These are phyloP conservation scores for Sisor rabdophorus DNA, from an alignment of 2,113 vertebrate genomes.

Conservation along the genomic window DNA sequence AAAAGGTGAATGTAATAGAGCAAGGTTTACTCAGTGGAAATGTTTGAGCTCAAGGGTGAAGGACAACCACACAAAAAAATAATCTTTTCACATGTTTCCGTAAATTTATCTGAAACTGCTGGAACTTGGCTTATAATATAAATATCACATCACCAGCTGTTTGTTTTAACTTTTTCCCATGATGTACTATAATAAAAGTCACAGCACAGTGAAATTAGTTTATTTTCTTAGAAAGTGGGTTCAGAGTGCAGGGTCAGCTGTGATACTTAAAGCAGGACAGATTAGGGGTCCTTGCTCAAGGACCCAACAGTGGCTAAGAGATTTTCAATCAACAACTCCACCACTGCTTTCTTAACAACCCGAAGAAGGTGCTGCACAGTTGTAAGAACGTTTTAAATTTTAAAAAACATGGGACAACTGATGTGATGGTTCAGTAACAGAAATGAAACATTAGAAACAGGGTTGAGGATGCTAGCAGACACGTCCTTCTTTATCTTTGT, in stretches of 20 bases:
- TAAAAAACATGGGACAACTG: background rate
- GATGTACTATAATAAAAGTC: slow-evolving; percentile 1
- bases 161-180: slow-evolving; percentile 27
- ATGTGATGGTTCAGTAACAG: slow-evolving; percentile 31
- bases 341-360: background rate
- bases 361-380: slow-evolving; percentile 13
- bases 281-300: too few relatives aligned
- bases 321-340: too few relatives aligned
- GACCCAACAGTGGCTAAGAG: too few relatives aligned
- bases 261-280: too few relatives aligned
- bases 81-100: background rate
- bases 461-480: slow-evolving; percentile 11
- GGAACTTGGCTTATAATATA: slow-evolving; percentile 12
- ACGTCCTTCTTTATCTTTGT: background rate
- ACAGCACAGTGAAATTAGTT: too few relatives aligned
- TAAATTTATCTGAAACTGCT: background rate
- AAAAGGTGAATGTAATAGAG: too few relatives aligned
- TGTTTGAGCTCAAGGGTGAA: too few relatives aligned
- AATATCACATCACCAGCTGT: slow-evolving; percentile 29
- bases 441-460: slow-evolving; percentile 32
- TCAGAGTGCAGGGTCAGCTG: too few relatives aligned
- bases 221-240: too few relatives aligned
- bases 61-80: background rate
- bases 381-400: slow-evolving; percentile 17
- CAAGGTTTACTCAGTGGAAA: too few relatives aligned